Conservation (phyloP, 1,140 invertebrate species). For the Hylaeus volcanicus region DNA sequence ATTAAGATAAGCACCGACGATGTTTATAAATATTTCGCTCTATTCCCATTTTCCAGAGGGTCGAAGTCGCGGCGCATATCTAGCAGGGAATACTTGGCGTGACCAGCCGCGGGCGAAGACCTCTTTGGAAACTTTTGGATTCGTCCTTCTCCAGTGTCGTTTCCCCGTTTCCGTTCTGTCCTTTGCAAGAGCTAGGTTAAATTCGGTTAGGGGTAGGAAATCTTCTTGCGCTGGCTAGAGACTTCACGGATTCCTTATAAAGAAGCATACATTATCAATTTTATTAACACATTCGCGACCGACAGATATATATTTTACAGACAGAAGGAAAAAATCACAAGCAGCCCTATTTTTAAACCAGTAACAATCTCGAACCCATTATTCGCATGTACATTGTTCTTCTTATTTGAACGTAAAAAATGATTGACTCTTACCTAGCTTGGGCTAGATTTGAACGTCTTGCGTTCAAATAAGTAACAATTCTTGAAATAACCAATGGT, state of each 20-base stretch:
- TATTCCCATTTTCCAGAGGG: conserved; percentile 15
- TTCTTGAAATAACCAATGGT: conserved; percentile 48
- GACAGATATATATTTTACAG: no score
- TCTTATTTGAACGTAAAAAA: no score
- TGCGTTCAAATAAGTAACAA: conserved; percentile 56
- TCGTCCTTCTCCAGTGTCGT: conserved; percentile 10
- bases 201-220: no score
- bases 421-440: neutral
- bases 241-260: no score
- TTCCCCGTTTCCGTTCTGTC: conserved; percentile 14
- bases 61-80: conserved; percentile 50
- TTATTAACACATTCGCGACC: no score
- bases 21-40: conserved; percentile 70
- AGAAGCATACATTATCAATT: no score
- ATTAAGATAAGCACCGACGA: conserved; percentile 73
- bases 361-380: no score
- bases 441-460: conserved; percentile 38
- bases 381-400: no score
- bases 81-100: conserved; percentile 62
- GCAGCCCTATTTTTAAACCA: no score
- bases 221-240: no score
- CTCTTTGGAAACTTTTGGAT: conserved; percentile 59
- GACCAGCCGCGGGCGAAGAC: conserved; percentile 64
- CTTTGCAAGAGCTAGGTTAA: neutral
- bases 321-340: no score